These are phyloP conservation scores for Strigops habroptila DNA, from an alignment of 2,113 vertebrate genomes.

Conservation along the genomic window DNA sequence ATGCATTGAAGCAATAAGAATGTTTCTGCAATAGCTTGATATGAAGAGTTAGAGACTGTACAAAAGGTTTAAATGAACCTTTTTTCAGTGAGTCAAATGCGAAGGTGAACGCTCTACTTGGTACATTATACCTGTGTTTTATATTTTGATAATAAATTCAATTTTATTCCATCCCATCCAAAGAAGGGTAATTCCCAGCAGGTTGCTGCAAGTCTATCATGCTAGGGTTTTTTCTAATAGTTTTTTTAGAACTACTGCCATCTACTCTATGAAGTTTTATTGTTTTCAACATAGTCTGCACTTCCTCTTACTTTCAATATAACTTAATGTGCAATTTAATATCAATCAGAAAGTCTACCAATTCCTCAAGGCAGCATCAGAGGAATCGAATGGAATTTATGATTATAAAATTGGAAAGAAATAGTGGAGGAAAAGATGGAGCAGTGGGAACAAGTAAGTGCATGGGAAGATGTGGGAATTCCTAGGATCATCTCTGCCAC, in stretches of 20 bases:
- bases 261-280: background rate
- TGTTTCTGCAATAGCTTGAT: background rate
- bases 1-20: background rate
- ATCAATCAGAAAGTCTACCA: background rate
- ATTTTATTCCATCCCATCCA: background rate
- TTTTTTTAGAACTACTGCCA: background rate
- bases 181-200: background rate
- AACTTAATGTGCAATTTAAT: background rate
- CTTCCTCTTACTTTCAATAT: background rate
- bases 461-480: background rate
- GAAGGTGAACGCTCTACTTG: background rate
- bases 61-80: background rate
- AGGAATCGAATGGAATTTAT: background rate
- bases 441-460: background rate
- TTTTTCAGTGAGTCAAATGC: background rate
- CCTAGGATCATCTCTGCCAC: background rate
- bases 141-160: background rate
- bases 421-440: background rate
- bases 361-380: background rate
- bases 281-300: background rate
- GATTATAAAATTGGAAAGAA: background rate
- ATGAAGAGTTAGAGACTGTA: background rate
- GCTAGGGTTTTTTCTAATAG: background rate
- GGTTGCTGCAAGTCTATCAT: background rate
- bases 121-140: background rate